These are phyloP conservation scores for Nycticorax nycticorax DNA, from an alignment of 2,113 vertebrate genomes.

Conservation along the genomic window DNA sequence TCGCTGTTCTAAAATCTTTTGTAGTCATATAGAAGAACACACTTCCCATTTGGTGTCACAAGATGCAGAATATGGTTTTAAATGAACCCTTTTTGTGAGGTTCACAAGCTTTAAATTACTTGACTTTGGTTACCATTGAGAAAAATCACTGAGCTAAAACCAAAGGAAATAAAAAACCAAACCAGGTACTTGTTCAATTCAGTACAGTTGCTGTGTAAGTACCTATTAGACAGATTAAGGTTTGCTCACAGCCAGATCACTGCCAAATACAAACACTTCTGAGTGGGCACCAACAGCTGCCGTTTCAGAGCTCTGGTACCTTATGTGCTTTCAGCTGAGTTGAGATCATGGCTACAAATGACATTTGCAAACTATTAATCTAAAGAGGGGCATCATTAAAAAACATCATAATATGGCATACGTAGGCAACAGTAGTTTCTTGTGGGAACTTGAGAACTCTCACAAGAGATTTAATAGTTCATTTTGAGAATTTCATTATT, in stretches of 20 bases:
- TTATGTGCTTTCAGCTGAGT: neutral
- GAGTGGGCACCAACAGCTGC: neutral
- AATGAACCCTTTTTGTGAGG: slow-evolving; percentile 49
- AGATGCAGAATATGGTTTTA: slow-evolving; percentile 52
- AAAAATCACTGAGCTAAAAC: slow-evolving; percentile 57
- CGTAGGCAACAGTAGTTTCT: neutral
- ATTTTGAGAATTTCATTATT: neutral
- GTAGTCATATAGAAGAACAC: slow-evolving; percentile 58
- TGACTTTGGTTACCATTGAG: slow-evolving; percentile 55
- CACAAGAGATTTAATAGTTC: neutral
- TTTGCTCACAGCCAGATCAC: neutral
- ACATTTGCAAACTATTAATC: neutral
- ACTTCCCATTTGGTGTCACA: slow-evolving; percentile 62
- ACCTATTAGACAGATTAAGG: slow-evolving; percentile 6
- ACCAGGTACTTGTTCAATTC: slow-evolving; percentile 18
- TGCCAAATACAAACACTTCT: neutral
- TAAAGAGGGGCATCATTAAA: neutral
- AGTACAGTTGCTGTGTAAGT: neutral
- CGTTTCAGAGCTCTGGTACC: neutral
- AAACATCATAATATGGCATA: neutral
- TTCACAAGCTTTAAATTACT: slow-evolving; percentile 66
- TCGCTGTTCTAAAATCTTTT: slow-evolving; percentile 55
- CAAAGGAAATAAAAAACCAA: neutral
- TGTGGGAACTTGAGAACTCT: neutral
- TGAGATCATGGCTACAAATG: neutral